Evolutionary conservation across 2,888 invertebrate genomes (phyloP), one percentile per base, ranked within the genome.

Genomic region (Idaea biselata): DNA sequence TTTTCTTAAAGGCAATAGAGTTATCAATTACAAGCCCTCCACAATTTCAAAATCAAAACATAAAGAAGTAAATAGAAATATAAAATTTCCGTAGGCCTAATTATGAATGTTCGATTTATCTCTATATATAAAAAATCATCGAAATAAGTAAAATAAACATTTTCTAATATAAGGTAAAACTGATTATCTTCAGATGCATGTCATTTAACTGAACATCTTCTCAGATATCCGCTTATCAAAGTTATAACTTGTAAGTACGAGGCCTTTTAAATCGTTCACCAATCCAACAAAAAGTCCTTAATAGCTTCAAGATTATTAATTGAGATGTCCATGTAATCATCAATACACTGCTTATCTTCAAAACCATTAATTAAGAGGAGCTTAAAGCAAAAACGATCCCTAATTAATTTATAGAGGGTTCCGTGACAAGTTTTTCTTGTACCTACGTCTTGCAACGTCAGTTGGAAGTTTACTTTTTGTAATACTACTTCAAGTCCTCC

Each of bases 381-480:
- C 62, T 58, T 55, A 61, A 64, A 61, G 44, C 56, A 25, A 58
- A 54, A 60, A 53, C 33, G 56, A 63, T 55, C 16, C 31, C 59
- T 64, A 66, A 69, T 69, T 64, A 67, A 69, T 69, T 63, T 18
- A 16, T 57, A 66, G 64, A 65, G 61, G 63, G 65, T 69, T 66
- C 64, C 67, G 63, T 64, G 65, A 60, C 57, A 11, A 63, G 66
- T 65, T 61, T 64, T 64, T 55, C 63, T 64, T 60, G 32, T 14
- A 57, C 8, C 8, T n/a, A 61, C 54, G 44, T 44, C 18, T 32
- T 25, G 14, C 61, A n/a, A 53, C 60, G 7, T 53, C 44, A 14
- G 14, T 14, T 8, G 14, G 44, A 5, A 14, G 14, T 14, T 44
- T 44, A 44, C 44, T 44, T 44, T 44, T 44, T 44, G 11, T n/a